A percentile compares a stretch with the other conserved stretches of the same genome.
Conservation (phyloP, 2,888 invertebrate species). For the Oasisia sp. region DNA sequence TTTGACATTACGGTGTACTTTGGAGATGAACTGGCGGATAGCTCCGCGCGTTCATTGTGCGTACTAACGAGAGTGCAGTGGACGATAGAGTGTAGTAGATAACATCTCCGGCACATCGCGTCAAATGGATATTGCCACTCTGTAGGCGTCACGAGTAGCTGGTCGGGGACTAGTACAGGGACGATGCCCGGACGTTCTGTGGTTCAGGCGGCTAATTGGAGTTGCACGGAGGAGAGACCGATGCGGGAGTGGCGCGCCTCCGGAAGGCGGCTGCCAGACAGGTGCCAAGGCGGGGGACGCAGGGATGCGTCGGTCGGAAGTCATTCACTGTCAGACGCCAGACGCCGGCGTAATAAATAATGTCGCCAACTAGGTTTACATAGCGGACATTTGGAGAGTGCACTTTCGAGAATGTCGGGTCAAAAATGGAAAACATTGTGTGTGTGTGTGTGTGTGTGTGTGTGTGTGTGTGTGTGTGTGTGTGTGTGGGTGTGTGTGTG, state of each 20-base stretch:
- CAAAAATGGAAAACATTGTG: neutral
- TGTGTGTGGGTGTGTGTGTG: neutral
- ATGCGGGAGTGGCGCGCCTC: neutral
- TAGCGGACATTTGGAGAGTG: neutral
- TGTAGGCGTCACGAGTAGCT: neutral
- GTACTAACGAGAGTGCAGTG: neutral
- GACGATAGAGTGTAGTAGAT: neutral
- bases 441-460: neutral
- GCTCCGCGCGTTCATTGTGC: too few species aligned
- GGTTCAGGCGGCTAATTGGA: neutral
- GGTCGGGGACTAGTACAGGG: neutral
- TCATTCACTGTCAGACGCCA: neutral
- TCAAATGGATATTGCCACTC: neutral
- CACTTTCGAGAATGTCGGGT: neutral
- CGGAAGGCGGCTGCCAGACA: neutral
- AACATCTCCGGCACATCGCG: neutral
- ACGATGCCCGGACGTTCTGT: neutral
- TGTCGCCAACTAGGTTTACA: neutral
- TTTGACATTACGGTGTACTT: neutral
- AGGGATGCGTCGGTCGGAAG: neutral
- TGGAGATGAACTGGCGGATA: neutral
- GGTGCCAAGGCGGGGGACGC: neutral
- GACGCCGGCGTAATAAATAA: neutral
- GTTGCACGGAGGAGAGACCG: neutral
- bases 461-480: neutral